Evolutionary conservation across 2,797 vertebrate species (phyloP).

Genomic region (Potorous gilbertii): DNA sequence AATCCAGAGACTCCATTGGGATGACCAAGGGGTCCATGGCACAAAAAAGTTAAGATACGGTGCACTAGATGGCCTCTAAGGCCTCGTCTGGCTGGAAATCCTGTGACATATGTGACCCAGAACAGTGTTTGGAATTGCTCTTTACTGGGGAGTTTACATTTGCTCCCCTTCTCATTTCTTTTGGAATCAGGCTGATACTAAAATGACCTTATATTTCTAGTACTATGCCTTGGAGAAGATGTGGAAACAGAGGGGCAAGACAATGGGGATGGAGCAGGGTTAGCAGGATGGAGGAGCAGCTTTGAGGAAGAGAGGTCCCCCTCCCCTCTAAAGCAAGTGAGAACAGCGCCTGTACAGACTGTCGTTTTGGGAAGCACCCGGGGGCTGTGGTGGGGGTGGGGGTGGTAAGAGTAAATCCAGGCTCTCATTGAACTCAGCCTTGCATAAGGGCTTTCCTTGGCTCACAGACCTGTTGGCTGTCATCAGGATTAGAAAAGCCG

Average conservation of each 20-base stretch:
- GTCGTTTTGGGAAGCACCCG: background rate
- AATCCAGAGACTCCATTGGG: background rate
- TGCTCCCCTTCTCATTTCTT: background rate
- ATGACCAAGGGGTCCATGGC: background rate
- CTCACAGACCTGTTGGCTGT: background rate
- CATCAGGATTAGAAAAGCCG: background rate
- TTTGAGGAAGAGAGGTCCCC: background rate
- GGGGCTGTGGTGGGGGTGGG: background rate
- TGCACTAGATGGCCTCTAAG: background rate
- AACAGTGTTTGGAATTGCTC: background rate
- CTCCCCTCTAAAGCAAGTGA: background rate
- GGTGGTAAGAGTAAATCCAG: background rate
- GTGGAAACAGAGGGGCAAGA: background rate
- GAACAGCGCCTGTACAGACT: background rate
- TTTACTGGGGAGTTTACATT: background rate
- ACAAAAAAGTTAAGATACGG: background rate
- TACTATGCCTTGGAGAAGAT: background rate
- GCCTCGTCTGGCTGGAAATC: background rate
- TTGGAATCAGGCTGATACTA: background rate
- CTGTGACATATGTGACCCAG: background rate
- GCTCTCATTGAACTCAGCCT: background rate
- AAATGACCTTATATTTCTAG: background rate
- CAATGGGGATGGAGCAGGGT: background rate
- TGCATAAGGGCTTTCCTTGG: background rate
- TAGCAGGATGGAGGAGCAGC: background rate